These are phyloP conservation scores for Dasysyrphus albostriatus DNA, from an alignment of 2,888 invertebrate genomes.

Conservation along the genomic window DNA sequence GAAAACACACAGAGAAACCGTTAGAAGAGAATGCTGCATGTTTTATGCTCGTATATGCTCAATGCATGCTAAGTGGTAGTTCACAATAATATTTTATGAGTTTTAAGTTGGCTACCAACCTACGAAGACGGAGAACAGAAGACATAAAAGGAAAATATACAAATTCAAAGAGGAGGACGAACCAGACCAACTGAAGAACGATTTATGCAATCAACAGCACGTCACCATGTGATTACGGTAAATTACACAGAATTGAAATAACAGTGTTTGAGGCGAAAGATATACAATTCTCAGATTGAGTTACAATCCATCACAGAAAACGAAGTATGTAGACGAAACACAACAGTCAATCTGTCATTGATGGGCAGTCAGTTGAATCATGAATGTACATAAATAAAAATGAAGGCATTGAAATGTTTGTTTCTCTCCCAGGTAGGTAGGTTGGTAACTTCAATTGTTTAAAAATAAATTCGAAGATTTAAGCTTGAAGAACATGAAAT, in stretches of 20 bases:
- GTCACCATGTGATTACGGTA: constrained; percentile 57
- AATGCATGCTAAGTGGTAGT: constrained; percentile 49
- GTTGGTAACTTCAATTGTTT: too few relatives aligned
- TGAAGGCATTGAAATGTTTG: neutral
- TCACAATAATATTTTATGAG: constrained; percentile 37
- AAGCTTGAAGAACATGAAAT: too few relatives aligned
- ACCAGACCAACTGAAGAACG: constrained; percentile 18
- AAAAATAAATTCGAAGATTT: too few relatives aligned
- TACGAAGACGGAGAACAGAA: neutral
- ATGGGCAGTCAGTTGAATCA: constrained; percentile 26
- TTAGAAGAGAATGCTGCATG: constrained; percentile 23
- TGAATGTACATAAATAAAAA: neutral
- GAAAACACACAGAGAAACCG: neutral
- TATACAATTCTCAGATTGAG: constrained; percentile 18
- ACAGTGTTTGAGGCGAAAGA: constrained; percentile 36
- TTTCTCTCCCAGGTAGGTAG: too few relatives aligned
- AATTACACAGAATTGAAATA: constrained; percentile 44
- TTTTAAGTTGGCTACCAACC: constrained; percentile 36
- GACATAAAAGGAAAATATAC: neutral
- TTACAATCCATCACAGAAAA: neutral
- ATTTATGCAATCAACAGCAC: constrained; percentile 48
- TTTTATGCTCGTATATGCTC: constrained; percentile 21
- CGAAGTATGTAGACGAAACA: neutral
- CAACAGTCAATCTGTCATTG: neutral
- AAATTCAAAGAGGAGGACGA: constrained; percentile 6